Percentiles rank a stretch among this genome's conserved stretches.
These are phyloP conservation scores for Alethe diademata DNA, from an alignment of 2,113 vertebrate species.

Conservation along the genomic window DNA sequence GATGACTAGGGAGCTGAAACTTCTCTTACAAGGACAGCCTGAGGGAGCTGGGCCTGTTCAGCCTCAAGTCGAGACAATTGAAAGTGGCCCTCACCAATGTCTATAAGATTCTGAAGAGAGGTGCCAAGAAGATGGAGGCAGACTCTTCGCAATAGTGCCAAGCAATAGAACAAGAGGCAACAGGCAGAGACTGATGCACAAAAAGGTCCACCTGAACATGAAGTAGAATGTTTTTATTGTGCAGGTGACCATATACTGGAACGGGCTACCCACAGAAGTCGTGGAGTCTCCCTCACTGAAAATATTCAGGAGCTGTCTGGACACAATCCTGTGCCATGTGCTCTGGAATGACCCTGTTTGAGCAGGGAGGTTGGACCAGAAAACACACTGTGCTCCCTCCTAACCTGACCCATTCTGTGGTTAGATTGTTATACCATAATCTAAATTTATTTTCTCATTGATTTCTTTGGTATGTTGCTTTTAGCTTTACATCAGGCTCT, in stretches of 20 bases:
- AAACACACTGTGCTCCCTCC: too few relatives aligned
- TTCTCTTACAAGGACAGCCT: not conserved
- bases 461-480: not conserved
- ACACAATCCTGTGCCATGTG: not conserved
- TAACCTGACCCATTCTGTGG: not conserved
- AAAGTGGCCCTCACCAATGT: not conserved
- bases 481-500: not conserved
- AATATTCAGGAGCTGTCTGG: not conserved
- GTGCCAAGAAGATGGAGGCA: not conserved
- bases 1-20: too few relatives aligned
- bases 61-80: accelerated
- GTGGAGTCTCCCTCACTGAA: not conserved
- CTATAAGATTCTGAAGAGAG: not conserved
- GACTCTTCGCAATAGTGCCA: too few relatives aligned
- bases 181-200: not conserved
- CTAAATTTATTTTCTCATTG: not conserved
- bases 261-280: not conserved
- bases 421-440: not conserved
- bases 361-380: not conserved
- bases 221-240: not conserved
- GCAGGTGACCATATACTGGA: not conserved
- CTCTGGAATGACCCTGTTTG: not conserved
- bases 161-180: not conserved
- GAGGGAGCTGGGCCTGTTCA: not conserved
- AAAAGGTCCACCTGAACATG: accelerated